Conservation (phyloP, 2,113 vertebrate genomes). For the Leuciscus idus region DNA sequence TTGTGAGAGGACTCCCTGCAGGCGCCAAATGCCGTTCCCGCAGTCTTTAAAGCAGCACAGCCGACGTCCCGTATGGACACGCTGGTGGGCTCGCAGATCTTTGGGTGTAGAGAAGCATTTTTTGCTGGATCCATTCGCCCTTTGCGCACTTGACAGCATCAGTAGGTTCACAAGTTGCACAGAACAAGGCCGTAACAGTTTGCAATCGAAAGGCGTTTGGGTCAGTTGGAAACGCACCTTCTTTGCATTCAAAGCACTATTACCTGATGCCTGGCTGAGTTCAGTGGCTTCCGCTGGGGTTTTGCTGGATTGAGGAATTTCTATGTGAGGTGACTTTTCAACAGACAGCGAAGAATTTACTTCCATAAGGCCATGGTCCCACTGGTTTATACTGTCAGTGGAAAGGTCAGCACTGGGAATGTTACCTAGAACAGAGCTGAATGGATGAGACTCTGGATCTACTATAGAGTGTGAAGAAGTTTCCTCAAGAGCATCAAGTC, state of each 20-base stretch:
- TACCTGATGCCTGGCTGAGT: constrained; percentile 43
- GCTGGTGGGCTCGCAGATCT: constrained; percentile 73
- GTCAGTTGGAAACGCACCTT: constrained; percentile 57
- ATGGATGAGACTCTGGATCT: neutral
- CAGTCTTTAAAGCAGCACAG: constrained; percentile 74
- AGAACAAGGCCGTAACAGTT: constrained; percentile 62
- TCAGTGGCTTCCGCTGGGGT: constrained; percentile 62
- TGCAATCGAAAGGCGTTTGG: constrained; percentile 62
- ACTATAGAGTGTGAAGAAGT: neutral
- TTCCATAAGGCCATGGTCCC: neutral
- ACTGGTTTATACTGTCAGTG: neutral
- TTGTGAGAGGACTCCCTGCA: constrained; percentile 59
- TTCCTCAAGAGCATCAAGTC: neutral
- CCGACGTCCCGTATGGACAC: constrained; percentile 73
- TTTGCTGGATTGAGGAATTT: constrained; percentile 61
- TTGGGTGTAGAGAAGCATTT: constrained; percentile 54
- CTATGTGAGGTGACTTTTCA: constrained; percentile 31
- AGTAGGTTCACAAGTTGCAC: constrained; percentile 73
- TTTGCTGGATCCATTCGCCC: neutral
- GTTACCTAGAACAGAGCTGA: constrained; percentile 9
- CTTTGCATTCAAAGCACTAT: constrained; percentile 38
- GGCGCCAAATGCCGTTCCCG: constrained; percentile 68
- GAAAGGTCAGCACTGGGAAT: constrained; percentile 15
- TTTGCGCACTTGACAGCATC: neutral
- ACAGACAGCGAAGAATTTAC: neutral